These are phyloP conservation scores for Nymphalis polychloros DNA, from an alignment of 2,888 invertebrate genomes.

Conservation along the genomic window DNA sequence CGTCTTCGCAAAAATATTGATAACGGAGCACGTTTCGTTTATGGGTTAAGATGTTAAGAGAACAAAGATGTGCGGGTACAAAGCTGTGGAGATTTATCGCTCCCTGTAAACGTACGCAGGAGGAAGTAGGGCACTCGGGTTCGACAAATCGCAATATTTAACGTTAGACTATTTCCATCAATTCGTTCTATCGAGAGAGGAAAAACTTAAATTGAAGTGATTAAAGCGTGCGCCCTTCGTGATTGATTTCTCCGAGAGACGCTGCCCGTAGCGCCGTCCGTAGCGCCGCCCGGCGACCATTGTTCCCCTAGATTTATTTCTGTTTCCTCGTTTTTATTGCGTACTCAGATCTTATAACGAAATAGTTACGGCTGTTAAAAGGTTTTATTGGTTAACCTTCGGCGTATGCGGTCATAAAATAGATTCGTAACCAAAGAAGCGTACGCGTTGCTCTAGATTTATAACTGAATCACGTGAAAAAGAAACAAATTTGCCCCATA, in stretches of 20 bases:
- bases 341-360: conserved; percentile 80
- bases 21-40: conserved; percentile 70
- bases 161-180: conserved; percentile 72
- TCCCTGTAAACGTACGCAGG: conserved; percentile 63
- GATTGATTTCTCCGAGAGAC: conserved; percentile 67
- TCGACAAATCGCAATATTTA: conserved; percentile 64
- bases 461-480: conserved; percentile 77
- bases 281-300: conserved; percentile 50
- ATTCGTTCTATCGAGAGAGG: conserved; percentile 69
- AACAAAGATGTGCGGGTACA: conserved; percentile 49
- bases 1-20: conserved; percentile 67
- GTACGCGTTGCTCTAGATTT: conserved; percentile 74
- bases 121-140: conserved; percentile 64
- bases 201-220: conserved; percentile 75
- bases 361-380: conserved; percentile 81
- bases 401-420: conserved; percentile 79
- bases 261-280: conserved; percentile 45
- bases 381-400: conserved; percentile 82
- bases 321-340: conserved; percentile 79
- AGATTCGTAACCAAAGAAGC: conserved; percentile 78
- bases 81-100: conserved; percentile 70
- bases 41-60: conserved; percentile 68
- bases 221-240: conserved; percentile 61
- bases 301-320: conserved; percentile 77
- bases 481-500: conserved; percentile 77